Evolutionary conservation across 2,888 invertebrate genomes (phyloP).

Genomic region (Blera fallax): DNA sequence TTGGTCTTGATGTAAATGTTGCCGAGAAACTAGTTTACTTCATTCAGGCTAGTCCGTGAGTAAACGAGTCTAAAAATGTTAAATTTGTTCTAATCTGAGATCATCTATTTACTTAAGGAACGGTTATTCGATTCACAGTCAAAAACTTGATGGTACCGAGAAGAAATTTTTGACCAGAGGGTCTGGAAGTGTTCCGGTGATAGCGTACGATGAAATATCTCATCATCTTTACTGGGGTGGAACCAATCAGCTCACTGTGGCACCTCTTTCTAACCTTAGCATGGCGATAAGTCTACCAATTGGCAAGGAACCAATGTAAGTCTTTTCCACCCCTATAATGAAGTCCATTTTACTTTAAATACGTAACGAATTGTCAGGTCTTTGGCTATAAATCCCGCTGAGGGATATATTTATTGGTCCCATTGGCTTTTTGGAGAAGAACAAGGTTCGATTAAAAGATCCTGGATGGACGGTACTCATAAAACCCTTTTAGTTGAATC

Average conservation of each 20-base stretch:
- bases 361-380: slow-evolving; percentile 81
- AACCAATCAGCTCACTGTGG: slow-evolving; percentile 86
- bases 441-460: slow-evolving; percentile 85
- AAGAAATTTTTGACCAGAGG: slow-evolving; percentile 84
- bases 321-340: slow-evolving; percentile 10
- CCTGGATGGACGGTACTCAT: slow-evolving; percentile 89
- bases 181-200: slow-evolving; percentile 85
- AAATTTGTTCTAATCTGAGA: not conserved
- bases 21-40: slow-evolving; percentile 85
- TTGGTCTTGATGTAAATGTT: slow-evolving; percentile 87
- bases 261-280: slow-evolving; percentile 84
- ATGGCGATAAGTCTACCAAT: slow-evolving; percentile 84
- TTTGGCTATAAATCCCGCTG: slow-evolving; percentile 87
- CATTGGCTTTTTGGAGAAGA: slow-evolving; percentile 84
- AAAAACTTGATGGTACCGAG: slow-evolving; percentile 84
- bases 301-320: slow-evolving; percentile 84
- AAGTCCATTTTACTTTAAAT: not conserved
- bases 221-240: slow-evolving; percentile 92
- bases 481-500: slow-evolving; percentile 84
- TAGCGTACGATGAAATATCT: slow-evolving; percentile 93
- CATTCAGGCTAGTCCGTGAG: slow-evolving; percentile 83
- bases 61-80: not conserved
- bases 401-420: slow-evolving; percentile 90
- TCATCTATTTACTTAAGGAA: slow-evolving; percentile 65
- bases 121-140: slow-evolving; percentile 85